phyloP scores from a whole-genome alignment of 2,888 invertebrate species.

The Cybosia mesomella region DNA sequence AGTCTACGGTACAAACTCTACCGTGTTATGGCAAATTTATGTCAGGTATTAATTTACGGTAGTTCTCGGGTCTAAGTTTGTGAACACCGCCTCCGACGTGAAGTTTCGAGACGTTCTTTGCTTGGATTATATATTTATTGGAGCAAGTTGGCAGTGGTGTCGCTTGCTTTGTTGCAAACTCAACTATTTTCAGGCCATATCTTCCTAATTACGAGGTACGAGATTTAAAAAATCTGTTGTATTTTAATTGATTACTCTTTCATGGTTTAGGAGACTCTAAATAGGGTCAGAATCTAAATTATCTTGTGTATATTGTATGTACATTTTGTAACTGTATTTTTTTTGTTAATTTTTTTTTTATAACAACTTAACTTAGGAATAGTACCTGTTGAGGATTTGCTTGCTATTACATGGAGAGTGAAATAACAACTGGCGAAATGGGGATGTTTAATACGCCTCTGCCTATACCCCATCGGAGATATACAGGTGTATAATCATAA shows the following conservation, averaged over 20 bases:
- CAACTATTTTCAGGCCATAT: not conserved
- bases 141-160: constrained; percentile 51
- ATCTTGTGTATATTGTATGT: too few relatives aligned
- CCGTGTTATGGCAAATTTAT: constrained; percentile 85
- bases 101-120: constrained; percentile 73
- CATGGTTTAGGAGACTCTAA: not conserved
- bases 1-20: constrained; percentile 74
- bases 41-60: constrained; percentile 86
- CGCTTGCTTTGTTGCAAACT: constrained; percentile 25
- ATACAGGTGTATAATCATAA: not conserved
- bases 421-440: not conserved
- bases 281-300: not conserved
- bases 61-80: constrained; percentile 76
- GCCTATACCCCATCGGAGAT: not conserved
- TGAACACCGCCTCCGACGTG: constrained; percentile 61
- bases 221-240: not conserved
- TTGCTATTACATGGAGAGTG: not conserved
- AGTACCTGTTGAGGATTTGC: not conserved
- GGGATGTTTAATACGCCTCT: not conserved
- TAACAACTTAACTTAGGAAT: too few relatives aligned
- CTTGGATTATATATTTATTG: constrained; percentile 78
- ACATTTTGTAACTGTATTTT: too few relatives aligned
- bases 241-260: not conserved
- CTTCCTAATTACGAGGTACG: not conserved
- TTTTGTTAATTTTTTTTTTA: too few relatives aligned